Base-by-base conservation (phyloP, 2,797 vertebrate genomes). In the Anguilla obscura region DNA sequence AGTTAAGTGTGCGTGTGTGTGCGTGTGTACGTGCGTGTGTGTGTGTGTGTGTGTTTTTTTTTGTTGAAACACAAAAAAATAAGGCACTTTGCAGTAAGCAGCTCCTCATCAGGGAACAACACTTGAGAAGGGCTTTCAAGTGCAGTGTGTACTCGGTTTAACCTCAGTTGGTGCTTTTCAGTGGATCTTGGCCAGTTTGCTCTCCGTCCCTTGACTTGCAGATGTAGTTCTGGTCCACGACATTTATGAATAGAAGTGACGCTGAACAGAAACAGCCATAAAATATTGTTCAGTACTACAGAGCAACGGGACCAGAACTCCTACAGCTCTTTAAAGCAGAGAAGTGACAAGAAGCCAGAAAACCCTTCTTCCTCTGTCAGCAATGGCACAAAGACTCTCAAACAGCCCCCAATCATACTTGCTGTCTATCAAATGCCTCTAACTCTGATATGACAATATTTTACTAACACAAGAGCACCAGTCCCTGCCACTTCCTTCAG, bases 341-440 rank as follows among this genome's bases (percentile, higher is more conserved):
- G 21, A 76, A 36, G 71, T 33, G 71, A 33, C 27, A 16, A 36
- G 71, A 36, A 14, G 33, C 33, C 33, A 16, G 12, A 36, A 74
- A 69, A 5, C 60, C 27, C 7, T 1, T 74, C 71, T 74, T 33
- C 27, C 71, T 33, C 33, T 30, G 3, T 36, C 71, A 74, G 30
- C 16, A 8, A 71, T 14, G 14, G 30, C 27, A 33, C 33, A 76
- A 76, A 76, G 71, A 33, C 71, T 76, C 30, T 76, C 71, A 16
- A 36, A 36, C 71, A 76, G 71, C 30, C 30, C 9, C 71, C 71
- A 76, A 36, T 76, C 27, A 33, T 36, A 10, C 71, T 76, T 36
- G 71, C 71, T 76, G 71, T 76, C 71, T 76, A 36, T 36, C 71
- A 76, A 76, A 76, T 76, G 71, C 3, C 30, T 21, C 9, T 76